Evolutionary conservation across 1,140 invertebrate genomes (phyloP), one percentile per base, ranked within the genome.

Genomic region (Hypothenemus hampei): DNA sequence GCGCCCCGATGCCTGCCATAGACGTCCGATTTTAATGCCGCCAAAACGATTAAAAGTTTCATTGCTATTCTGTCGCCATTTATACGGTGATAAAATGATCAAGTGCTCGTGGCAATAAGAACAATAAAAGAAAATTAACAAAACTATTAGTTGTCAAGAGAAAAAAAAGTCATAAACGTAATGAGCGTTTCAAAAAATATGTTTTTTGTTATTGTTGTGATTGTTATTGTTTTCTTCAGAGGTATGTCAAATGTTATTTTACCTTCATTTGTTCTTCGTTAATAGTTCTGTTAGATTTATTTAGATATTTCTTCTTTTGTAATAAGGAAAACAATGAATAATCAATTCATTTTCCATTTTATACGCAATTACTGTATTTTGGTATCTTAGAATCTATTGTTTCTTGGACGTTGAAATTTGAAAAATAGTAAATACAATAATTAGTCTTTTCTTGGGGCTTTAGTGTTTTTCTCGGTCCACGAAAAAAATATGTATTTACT

Each of bases 41-140:
- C 50, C 31, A 53, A 53, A n/a, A 44, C 36, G 33, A 44, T 53
- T 53, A 26, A 44, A 53, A 44, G n/a, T 53, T 53, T 53, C 29
- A n/a, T n/a, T 36, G 21, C 40, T n/a, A 33, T 16, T 26, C 31
- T 20, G n/a, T 15, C 26, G 40, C 21, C 24, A 18, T 53, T 33
- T 23, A 11, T 24, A 15, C 40, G 24, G 50, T 53, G 40, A 53
- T 53, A 53, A 53, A 53, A 53, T 53, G 50, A n/a, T n/a, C n/a
- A 53, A 53, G 50, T 53, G 50, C 35, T 44, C 18, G 50, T 44
- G 40, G 24, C 40, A 37, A 53, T 53, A 53, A 53, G n/a, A n/a
- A n/a, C n/a, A n/a, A n/a, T n/a, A n/a, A n/a, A n/a, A n/a, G n/a
- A n/a, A 53, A 35, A 18, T 50, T 21, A 15, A 40, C 39, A 21